Evolutionary conservation across 53 echinoderm and acorn worm genomes (phyloP).

Genomic region (Pentamera pediparva): DNA sequence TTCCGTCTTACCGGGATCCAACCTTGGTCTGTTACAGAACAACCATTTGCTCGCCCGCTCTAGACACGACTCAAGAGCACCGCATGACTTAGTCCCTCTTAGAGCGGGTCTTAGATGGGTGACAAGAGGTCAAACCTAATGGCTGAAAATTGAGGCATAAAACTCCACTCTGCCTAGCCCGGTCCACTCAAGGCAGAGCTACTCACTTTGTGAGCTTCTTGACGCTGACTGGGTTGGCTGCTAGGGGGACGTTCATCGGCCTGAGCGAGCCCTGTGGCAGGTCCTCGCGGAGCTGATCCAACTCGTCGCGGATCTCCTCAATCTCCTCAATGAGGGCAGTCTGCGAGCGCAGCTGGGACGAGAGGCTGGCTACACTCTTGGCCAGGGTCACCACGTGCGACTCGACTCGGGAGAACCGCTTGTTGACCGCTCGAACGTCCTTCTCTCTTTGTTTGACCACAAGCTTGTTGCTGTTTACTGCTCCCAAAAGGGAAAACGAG

Average conservation of each 20-base stretch:
- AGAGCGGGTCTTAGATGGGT: too few species aligned
- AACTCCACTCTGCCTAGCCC: too few species aligned
- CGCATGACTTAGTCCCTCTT: too few species aligned
- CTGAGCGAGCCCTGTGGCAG: neutral
- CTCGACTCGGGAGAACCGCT: slow-evolving; percentile 80
- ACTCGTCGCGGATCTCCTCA: slow-evolving; percentile 62
- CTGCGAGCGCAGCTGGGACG: slow-evolving; percentile 86
- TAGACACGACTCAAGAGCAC: too few species aligned
- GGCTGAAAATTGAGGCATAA: too few species aligned
- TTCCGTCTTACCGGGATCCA: too few species aligned
- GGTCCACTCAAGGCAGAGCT: neutral
- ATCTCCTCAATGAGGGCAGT: slow-evolving; percentile 67
- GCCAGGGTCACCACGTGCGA: slow-evolving; percentile 96
- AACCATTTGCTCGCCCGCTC: too few species aligned
- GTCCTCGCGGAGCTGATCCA: slow-evolving; percentile 62
- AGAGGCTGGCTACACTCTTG: slow-evolving; percentile 90
- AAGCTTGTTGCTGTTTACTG: slow-evolving; percentile 32
- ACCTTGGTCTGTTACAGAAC: too few species aligned
- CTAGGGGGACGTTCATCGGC: slow-evolving; percentile 43
- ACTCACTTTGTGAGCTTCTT: slow-evolving; percentile 94
- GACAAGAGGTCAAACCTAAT: too few species aligned
- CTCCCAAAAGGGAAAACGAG: neutral
- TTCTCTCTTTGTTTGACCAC: slow-evolving; percentile 70
- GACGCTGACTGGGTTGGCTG: slow-evolving; percentile 75
- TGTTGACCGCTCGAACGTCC: slow-evolving; percentile 77